A percentile compares a stretch with the other conserved stretches of the same genome.
Evolutionary conservation across 92 coral and sea anemone genomes (phyloP).

Genomic region (Porites rus): DNA sequence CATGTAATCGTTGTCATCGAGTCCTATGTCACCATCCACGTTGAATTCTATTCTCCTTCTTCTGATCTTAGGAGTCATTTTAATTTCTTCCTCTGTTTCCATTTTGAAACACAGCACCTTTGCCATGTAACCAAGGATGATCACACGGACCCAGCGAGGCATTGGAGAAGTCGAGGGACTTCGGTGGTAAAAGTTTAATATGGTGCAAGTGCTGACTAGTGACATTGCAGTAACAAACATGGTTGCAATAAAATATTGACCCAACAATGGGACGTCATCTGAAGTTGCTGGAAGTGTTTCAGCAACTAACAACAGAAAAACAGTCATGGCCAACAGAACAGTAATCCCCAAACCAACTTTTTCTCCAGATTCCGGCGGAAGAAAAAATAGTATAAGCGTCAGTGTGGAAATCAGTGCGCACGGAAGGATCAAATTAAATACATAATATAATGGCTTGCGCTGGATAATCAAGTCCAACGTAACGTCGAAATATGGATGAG

Average conservation of each 20-base stretch:
- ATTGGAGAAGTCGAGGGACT: slow-evolving; percentile 94
- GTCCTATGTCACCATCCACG: slow-evolving; percentile 58
- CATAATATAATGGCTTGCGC: slow-evolving; percentile 88
- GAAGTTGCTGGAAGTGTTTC: slow-evolving; percentile 94
- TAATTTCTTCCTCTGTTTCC: slow-evolving; percentile 69
- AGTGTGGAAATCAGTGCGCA: slow-evolving; percentile 90
- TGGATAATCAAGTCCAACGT: slow-evolving; percentile 77
- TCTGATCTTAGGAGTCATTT: slow-evolving; percentile 55
- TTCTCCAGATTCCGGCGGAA: slow-evolving; percentile 97
- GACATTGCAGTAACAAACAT: slow-evolving; percentile 93
- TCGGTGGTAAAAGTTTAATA: slow-evolving; percentile 88
- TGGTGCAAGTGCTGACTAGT: slow-evolving; percentile 87
- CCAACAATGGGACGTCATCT: slow-evolving; percentile 87
- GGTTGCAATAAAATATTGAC: slow-evolving; percentile 87
- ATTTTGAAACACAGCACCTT: slow-evolving; percentile 79
- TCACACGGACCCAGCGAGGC: slow-evolving; percentile 92
- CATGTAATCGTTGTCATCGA: slow-evolving; percentile 55
- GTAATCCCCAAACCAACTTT: slow-evolving; percentile 95
- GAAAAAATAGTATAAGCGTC: slow-evolving; percentile 81
- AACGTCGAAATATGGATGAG: slow-evolving; percentile 74
- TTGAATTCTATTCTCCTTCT: slow-evolving; percentile 65
- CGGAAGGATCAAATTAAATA: slow-evolving; percentile 91
- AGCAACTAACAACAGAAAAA: slow-evolving; percentile 87
- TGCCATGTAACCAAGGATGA: slow-evolving; percentile 90
- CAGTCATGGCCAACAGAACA: slow-evolving; percentile 96